phyloP scores from a whole-genome alignment of 2,888 invertebrate species.

The Agrotis segetum region DNA sequence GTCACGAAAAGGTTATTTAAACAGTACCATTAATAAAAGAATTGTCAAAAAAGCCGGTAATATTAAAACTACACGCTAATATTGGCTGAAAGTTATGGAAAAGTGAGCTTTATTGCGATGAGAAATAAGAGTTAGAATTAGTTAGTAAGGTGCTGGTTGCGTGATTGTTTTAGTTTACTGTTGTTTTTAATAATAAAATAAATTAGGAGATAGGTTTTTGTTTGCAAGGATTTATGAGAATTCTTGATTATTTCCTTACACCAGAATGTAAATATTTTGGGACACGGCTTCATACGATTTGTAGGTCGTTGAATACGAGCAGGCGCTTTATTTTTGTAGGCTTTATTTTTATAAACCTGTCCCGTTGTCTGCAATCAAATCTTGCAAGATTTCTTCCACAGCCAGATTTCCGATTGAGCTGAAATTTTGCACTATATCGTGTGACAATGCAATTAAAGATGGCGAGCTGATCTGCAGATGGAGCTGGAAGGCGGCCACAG shows the following conservation, averaged over 20 bases:
- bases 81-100: neutral
- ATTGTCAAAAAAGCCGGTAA: slow-evolving; percentile 50
- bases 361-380: too few species aligned
- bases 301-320: too few species aligned
- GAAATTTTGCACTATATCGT: too few species aligned
- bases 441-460: too few species aligned
- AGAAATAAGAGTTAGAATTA: slow-evolving; percentile 3
- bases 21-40: slow-evolving; percentile 25
- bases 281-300: too few species aligned
- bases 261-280: too few species aligned
- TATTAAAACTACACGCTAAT: slow-evolving; percentile 41
- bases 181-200: slow-evolving; percentile 18
- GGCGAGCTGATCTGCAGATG: too few species aligned
- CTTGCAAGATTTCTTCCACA: too few species aligned
- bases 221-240: slow-evolving; percentile 1
- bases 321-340: too few species aligned
- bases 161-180: slow-evolving; percentile 35
- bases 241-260: neutral
- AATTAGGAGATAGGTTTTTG: slow-evolving; percentile 27
- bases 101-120: rapidly evolving
- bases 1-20: slow-evolving; percentile 46
- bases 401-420: too few species aligned
- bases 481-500: too few species aligned
- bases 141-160: slow-evolving; percentile 8
- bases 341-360: too few species aligned